phyloP scores from a whole-genome alignment of 1,140 invertebrate genomes.

The Conus ventricosus region DNA sequence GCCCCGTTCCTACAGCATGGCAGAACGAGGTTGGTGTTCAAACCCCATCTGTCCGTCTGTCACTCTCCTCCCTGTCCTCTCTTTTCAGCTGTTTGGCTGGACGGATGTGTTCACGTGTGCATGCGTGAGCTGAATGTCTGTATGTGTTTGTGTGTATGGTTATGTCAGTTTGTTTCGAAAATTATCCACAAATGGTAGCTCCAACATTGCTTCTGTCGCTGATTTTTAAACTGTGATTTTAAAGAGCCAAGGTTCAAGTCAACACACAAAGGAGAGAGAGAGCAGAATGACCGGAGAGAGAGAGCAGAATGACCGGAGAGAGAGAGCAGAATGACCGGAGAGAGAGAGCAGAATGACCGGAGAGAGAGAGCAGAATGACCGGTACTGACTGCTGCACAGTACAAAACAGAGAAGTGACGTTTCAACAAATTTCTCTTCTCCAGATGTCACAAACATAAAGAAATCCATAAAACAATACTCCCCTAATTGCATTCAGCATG shows the following conservation, averaged over 20 bases:
- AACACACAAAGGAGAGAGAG: neutral
- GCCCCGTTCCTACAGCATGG: slow-evolving; percentile 77
- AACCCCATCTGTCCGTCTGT: neutral
- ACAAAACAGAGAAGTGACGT: too few species aligned
- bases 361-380: neutral
- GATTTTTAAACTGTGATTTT: neutral
- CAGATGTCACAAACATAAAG: too few species aligned
- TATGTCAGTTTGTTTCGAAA: neutral
- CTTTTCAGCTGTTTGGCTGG: neutral
- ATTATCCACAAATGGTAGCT: too few species aligned
- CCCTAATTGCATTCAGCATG: too few species aligned
- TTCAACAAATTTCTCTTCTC: too few species aligned
- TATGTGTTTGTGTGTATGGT: slow-evolving; percentile 9
- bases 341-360: neutral
- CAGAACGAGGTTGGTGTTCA: slow-evolving; percentile 74
- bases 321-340: too few species aligned
- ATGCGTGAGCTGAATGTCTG: neutral
- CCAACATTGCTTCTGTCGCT: too few species aligned
- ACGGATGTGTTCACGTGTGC: neutral
- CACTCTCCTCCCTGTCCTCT: neutral
- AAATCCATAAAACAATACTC: too few species aligned
- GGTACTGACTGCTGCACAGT: too few species aligned
- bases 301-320: neutral
- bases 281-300: neutral
- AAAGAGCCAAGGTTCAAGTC: neutral